Conservation (phyloP, 2,797 vertebrate species). For the Gorsachius magnificus region DNA sequence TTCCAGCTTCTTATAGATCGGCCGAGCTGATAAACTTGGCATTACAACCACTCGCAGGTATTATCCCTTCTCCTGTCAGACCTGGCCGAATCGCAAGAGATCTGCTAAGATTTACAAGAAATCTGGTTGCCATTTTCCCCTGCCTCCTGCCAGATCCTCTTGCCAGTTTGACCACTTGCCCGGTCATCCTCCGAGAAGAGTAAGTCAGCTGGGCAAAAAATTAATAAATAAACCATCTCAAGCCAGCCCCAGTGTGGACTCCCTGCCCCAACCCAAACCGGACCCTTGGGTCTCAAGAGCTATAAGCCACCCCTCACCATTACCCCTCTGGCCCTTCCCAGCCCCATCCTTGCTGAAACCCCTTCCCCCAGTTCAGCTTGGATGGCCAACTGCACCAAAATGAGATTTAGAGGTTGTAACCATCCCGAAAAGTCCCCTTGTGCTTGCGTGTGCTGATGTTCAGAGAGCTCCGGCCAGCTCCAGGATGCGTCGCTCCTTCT, state of each 20-base stretch:
- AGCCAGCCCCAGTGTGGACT: neutral
- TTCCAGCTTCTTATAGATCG: slow-evolving; percentile 13
- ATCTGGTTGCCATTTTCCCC: slow-evolving; percentile 9
- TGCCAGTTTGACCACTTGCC: slow-evolving; percentile 38
- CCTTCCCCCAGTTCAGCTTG: neutral
- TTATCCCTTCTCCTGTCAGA: neutral
- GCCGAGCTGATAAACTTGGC: neutral
- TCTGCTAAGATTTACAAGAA: neutral
- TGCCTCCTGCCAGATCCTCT: slow-evolving; percentile 3
- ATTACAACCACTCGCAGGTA: neutral
- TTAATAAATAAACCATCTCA: neutral
- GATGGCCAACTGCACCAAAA: neutral
- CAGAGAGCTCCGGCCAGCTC: neutral
- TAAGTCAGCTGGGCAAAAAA: slow-evolving; percentile 8
- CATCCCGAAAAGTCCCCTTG: neutral
- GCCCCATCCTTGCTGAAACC: neutral
- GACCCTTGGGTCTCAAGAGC: neutral
- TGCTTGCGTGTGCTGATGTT: neutral
- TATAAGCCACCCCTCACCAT: neutral
- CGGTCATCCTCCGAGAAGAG: neutral
- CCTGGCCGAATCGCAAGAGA: neutral
- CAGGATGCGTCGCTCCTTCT: accelerated
- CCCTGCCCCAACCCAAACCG: accelerated
- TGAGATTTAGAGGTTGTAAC: neutral
- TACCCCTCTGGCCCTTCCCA: neutral